These are phyloP conservation scores for Latrodectus elegans DNA, from an alignment of 2,888 invertebrate species.

Conservation along the genomic window DNA sequence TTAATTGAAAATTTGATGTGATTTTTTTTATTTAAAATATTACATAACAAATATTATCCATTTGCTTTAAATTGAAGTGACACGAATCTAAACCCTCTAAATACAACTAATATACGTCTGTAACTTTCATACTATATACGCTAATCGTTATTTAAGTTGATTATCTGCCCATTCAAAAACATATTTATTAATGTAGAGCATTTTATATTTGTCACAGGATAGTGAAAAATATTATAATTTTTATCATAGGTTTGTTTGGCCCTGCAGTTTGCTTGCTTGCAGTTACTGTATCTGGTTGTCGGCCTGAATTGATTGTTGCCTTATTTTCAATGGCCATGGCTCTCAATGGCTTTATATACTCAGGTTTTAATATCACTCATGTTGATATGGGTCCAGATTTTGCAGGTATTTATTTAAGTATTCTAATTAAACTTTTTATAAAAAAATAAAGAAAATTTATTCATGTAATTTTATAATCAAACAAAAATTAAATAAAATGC, in stretches of 20 bases:
- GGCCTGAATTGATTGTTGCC: conserved; percentile 84
- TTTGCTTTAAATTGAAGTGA: too few relatives aligned
- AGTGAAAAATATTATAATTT: background rate
- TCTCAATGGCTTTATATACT: conserved; percentile 83
- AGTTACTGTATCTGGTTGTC: conserved; percentile 85
- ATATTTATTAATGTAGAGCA: too few relatives aligned
- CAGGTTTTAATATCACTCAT: conserved; percentile 81
- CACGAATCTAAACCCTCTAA: too few relatives aligned
- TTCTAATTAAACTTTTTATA: background rate
- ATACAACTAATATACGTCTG: too few relatives aligned
- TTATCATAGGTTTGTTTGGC: conserved; percentile 80
- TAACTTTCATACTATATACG: too few relatives aligned
- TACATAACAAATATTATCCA: too few relatives aligned
- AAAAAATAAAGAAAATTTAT: background rate
- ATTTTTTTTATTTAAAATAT: too few relatives aligned
- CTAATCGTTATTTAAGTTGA: too few relatives aligned
- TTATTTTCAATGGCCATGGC: conserved; percentile 85
- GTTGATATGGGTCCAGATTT: conserved; percentile 89
- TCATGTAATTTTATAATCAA: background rate
- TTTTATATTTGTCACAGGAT: too few relatives aligned
- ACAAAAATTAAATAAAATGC: background rate
- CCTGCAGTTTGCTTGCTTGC: conserved; percentile 83
- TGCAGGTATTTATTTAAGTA: conserved; percentile 77
- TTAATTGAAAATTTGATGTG: too few relatives aligned
- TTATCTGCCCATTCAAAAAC: too few relatives aligned